Percentiles rank a stretch among this genome's conserved stretches.
Conservation (phyloP, 2,113 vertebrate species). For the Callocephalon fimbriatum region DNA sequence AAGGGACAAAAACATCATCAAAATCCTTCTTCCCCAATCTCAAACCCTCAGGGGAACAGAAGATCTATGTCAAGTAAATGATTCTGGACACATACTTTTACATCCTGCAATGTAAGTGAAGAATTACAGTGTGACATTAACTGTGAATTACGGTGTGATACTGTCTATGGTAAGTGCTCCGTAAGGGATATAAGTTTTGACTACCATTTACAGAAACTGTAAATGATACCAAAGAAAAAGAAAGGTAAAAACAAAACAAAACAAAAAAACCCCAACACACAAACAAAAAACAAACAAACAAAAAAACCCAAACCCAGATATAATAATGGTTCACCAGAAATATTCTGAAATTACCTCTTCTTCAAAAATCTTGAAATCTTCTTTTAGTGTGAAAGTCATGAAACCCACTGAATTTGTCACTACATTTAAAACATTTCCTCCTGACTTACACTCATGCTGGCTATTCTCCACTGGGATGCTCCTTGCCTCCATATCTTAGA, state of each 20-base stretch:
- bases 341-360: neutral
- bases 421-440: neutral
- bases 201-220: neutral
- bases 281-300: neutral
- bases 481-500: neutral
- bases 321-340: neutral
- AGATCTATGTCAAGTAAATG: neutral
- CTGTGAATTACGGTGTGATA: neutral
- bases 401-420: neutral
- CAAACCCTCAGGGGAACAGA: neutral
- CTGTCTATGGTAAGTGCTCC: neutral
- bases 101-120: neutral
- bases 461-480: neutral
- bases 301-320: neutral
- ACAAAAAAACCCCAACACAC: too few species aligned
- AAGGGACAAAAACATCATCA: neutral
- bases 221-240: neutral
- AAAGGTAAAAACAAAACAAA: neutral
- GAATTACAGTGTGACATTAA: neutral
- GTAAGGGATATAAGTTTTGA: neutral
- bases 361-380: neutral
- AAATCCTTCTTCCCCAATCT: neutral
- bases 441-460: neutral
- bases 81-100: neutral
- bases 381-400: neutral